Conservation (phyloP, 2,888 invertebrate species). For the Drosophila mettleri region DNA sequence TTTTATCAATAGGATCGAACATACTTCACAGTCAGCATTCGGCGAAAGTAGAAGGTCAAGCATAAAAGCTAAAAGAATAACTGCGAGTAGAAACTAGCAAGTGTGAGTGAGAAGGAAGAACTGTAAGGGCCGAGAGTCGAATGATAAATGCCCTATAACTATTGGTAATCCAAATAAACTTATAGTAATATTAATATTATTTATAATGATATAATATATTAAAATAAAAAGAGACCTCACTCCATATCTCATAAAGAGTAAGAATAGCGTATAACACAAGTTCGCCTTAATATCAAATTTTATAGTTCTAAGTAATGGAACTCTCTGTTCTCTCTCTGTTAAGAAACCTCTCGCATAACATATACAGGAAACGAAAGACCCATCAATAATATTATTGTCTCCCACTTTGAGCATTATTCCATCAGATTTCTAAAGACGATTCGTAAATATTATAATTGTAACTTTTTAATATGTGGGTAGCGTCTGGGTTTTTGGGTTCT, state of each 20-base stretch:
- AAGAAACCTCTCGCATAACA: background rate
- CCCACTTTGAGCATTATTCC: background rate
- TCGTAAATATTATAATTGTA: slow-evolving; percentile 15
- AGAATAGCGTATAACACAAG: background rate
- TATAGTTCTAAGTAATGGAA: background rate
- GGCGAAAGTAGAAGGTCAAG: slow-evolving; percentile 46
- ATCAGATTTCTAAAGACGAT: slow-evolving; percentile 12
- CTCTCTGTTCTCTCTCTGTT: background rate
- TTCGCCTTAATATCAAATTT: background rate
- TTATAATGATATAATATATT: too few species aligned
- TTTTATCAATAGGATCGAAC: slow-evolving; percentile 61
- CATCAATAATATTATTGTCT: background rate
- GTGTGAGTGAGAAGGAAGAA: background rate
- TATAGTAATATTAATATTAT: too few species aligned
- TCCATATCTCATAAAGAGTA: too few species aligned
- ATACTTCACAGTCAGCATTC: slow-evolving; percentile 17
- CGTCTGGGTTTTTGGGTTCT: slow-evolving; percentile 34
- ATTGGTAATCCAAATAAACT: too few species aligned
- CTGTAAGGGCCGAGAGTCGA: background rate
- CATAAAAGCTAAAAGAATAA: background rate
- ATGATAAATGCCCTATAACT: background rate
- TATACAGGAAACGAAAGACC: background rate
- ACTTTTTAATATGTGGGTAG: slow-evolving; percentile 58
- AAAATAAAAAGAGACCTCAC: too few species aligned
- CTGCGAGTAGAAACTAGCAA: background rate